Evolutionary conservation across 2,113 vertebrate genomes (phyloP), one percentile per base, ranked within the genome.

Genomic region (Corythoichthys haematopterus): DNA sequence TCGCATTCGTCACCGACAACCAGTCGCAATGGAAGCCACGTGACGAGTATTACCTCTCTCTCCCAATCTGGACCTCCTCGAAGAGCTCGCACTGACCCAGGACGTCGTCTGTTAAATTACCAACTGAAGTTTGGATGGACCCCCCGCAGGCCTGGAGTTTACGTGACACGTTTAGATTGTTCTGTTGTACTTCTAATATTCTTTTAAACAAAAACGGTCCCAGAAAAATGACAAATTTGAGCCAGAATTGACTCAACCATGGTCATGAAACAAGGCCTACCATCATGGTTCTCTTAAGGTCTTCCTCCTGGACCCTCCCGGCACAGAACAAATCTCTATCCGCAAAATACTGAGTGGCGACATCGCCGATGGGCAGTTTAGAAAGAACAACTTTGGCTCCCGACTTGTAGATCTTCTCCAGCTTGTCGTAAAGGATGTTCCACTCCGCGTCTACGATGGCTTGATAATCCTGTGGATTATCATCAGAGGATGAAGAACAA

Each of bases 251-350:
- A 28, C 20, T 28, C 20, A 28, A 28, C 20, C 20, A 28, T 28
- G 20, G 20, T 28, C 20, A 28, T 28, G 20, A 28, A 28, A 28
- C 20, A 28, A 28, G 10, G 57, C 46, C 72, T 89, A 99, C 97
- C 97, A 98, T 97, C 97, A 99, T 98, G 0, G 97, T 99, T 79
- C 97, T 94, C 84, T 92, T 96, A 66, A 99, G 93, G 73, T 98
- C 97, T 75, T 98, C 97, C 73, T 99, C 97, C 0, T 94, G 94
- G 33, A 98, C 97, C 0, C 97, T 91, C 61, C 97, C 97, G 0
- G 97, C 97, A 70, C 97, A 99, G 85, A 99, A 99, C 90, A 99
- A 85, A 89, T 99, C 97, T 81, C 97, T 91, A 75, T 99, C 97
- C 0, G 97, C 97, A 0, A 99, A 99, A 86, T 94, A 98, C 90